Conservation (phyloP, 2,113 vertebrate genomes). For the Engystomops pustulosus region DNA sequence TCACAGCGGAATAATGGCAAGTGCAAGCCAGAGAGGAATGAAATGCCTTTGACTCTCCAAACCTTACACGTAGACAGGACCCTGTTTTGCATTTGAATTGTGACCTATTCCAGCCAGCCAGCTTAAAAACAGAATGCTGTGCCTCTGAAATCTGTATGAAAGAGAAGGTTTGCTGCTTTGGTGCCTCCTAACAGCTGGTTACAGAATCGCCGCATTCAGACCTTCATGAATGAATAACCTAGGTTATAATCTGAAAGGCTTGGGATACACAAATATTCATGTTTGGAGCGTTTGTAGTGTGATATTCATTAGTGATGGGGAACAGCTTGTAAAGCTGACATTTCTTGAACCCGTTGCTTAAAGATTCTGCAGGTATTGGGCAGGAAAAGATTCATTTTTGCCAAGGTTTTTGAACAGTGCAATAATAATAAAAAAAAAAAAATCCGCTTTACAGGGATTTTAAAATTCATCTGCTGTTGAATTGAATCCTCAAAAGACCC, state of each 20-base stretch:
- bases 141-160: not conserved
- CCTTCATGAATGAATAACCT: conserved; percentile 41
- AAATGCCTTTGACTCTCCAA: conserved; percentile 23
- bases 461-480: conserved; percentile 9
- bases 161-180: conserved; percentile 31
- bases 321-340: conserved; percentile 18
- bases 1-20: not conserved
- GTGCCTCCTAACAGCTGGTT: not conserved
- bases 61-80: not conserved
- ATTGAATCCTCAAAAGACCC: conserved; percentile 18
- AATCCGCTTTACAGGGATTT: conserved; percentile 5
- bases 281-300: conserved; percentile 1
- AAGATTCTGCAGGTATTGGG: not conserved
- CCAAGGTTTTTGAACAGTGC: not conserved
- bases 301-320: conserved; percentile 29
- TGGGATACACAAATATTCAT: conserved; percentile 17
- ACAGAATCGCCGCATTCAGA: conserved; percentile 15
- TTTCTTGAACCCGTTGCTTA: conserved; percentile 15
- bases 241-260: not conserved
- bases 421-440: conserved; percentile 13
- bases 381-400: conserved; percentile 22
- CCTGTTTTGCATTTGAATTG: conserved; percentile 31
- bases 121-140: conserved; percentile 15
- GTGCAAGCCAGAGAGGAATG: not conserved
- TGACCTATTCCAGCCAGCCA: not conserved